phyloP scores from a whole-genome alignment of 1,140 invertebrate species.

The Nasonia giraulti region DNA sequence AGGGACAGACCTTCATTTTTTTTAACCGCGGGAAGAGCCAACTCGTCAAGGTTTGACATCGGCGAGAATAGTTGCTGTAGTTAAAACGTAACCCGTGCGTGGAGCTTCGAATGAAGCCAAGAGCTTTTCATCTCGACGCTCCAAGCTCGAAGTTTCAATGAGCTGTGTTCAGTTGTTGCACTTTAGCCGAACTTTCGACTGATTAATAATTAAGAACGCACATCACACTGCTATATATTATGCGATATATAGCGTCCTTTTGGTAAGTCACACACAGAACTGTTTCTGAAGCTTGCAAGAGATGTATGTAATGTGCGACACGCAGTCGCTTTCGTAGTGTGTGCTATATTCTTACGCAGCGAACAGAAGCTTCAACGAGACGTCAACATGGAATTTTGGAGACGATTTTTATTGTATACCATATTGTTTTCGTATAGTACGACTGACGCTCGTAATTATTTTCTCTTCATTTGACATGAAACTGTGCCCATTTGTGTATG shows the following conservation, averaged over 20 bases:
- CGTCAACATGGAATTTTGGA: conserved; percentile 26
- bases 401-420: background rate
- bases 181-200: background rate
- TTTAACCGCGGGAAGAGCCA: no score
- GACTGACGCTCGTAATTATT: background rate
- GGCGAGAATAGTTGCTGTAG: no score
- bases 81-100: no score
- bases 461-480: background rate
- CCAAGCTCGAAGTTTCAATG: no score
- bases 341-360: background rate
- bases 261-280: background rate
- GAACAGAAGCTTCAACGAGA: background rate
- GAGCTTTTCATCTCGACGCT: background rate
- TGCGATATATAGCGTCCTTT: background rate
- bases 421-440: background rate
- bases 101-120: no score
- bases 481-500: background rate
- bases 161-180: background rate
- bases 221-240: background rate
- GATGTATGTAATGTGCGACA: background rate
- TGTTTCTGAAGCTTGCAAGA: background rate
- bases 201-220: background rate
- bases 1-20: no score
- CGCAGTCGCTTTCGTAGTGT: background rate
- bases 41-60: no score